These are phyloP conservation scores for Rhyacichthys aspro DNA, from an alignment of 2,797 vertebrate genomes.

Conservation along the genomic window DNA sequence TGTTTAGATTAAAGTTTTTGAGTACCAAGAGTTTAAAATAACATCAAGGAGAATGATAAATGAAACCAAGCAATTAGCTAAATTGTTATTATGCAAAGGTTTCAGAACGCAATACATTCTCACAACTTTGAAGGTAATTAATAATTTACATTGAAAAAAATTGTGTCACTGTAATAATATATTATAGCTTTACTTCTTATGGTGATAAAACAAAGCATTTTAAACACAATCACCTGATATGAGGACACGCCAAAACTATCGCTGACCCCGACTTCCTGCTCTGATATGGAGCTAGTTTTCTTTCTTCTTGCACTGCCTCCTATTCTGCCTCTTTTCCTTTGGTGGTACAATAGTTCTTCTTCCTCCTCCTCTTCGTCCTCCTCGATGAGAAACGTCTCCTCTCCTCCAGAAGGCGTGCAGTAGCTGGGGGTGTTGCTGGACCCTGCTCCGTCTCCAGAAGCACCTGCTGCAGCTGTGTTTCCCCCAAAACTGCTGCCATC, in stretches of 20 bases:
- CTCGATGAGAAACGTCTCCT: conserved; percentile 80
- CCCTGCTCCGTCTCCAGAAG: conserved; percentile 62
- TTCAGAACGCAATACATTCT: too few species aligned
- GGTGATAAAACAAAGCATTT: background rate
- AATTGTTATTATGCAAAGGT: too few species aligned
- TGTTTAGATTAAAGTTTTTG: background rate
- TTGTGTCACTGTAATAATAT: too few species aligned
- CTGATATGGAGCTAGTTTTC: conserved; percentile 64
- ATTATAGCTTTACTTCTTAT: too few species aligned
- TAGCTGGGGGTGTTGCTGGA: conserved; percentile 88
- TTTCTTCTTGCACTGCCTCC: conserved; percentile 74
- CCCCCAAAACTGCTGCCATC: conserved; percentile 73
- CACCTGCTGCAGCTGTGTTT: conserved; percentile 45
- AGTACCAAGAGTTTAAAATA: background rate
- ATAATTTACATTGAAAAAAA: too few species aligned
- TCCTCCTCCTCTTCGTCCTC: conserved; percentile 73
- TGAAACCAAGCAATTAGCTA: too few species aligned
- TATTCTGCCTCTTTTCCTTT: conserved; percentile 70
- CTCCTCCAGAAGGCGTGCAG: conserved; percentile 85
- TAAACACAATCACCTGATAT: conserved; percentile 71
- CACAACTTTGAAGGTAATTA: too few species aligned
- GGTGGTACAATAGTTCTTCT: conserved; percentile 66
- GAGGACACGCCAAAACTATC: conserved; percentile 85
- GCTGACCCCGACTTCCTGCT: conserved; percentile 81
- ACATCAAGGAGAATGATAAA: background rate